Conservation (phyloP, 2,888 invertebrate genomes). For the Desoria tigrina region DNA sequence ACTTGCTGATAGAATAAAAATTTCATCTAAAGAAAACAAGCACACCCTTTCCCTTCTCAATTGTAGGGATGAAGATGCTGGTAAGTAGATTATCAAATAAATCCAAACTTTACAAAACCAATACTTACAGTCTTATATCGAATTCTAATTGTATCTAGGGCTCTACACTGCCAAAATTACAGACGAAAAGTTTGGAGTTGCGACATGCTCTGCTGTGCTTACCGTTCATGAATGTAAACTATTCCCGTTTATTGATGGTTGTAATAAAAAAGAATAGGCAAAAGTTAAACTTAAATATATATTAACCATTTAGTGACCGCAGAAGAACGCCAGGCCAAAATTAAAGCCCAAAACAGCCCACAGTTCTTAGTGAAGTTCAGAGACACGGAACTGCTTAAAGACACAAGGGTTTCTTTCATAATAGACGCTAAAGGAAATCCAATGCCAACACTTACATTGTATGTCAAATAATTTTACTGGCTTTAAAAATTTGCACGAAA, state of each 20-base stretch:
- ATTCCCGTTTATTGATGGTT: too few relatives aligned
- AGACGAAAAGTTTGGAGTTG: slow-evolving; percentile 63
- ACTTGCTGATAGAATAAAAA: slow-evolving; percentile 71
- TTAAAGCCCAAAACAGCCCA: slow-evolving; percentile 70
- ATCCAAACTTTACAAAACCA: too few relatives aligned
- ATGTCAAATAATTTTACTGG: slow-evolving; percentile 61
- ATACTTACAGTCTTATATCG: too few relatives aligned
- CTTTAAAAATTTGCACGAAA: not conserved
- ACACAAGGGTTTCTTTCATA: slow-evolving; percentile 68
- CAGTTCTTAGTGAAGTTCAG: slow-evolving; percentile 81
- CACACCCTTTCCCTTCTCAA: slow-evolving; percentile 73
- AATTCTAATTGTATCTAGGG: too few relatives aligned
- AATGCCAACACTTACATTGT: slow-evolving; percentile 88
- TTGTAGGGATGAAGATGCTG: slow-evolving; percentile 75
- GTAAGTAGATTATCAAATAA: not conserved
- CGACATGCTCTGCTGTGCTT: slow-evolving; percentile 83
- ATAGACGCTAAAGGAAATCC: slow-evolving; percentile 85
- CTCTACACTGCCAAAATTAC: slow-evolving; percentile 86
- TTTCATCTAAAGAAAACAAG: slow-evolving; percentile 64
- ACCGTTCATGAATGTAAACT: slow-evolving; percentile 79
- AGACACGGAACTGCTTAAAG: slow-evolving; percentile 82
- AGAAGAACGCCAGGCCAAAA: slow-evolving; percentile 70
- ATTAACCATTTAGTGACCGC: slow-evolving; percentile 70
- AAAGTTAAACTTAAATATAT: too few relatives aligned
- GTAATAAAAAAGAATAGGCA: too few relatives aligned